Evolutionary conservation across 2,113 vertebrate species (phyloP).

Genomic region (Cheilinus undulatus): DNA sequence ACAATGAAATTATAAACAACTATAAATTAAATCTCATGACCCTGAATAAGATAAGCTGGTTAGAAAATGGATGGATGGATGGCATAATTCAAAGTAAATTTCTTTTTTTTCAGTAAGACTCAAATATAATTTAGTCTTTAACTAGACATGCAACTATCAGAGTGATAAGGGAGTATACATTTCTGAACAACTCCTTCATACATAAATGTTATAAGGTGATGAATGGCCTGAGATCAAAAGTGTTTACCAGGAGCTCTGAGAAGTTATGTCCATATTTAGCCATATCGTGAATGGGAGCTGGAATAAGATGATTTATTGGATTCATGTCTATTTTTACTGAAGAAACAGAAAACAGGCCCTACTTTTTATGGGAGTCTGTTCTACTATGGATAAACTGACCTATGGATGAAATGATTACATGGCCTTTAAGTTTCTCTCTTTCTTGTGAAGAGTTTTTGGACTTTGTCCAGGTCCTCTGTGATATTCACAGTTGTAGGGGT

Average conservation of each 20-base stretch:
- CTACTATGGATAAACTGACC: constrained; percentile 15
- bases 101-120: no score
- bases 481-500: constrained; percentile 40
- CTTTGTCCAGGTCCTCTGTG: constrained; percentile 6
- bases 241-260: constrained; percentile 23
- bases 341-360: constrained; percentile 49
- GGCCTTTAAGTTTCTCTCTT: background rate
- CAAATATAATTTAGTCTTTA: no score
- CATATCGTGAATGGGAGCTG: no score
- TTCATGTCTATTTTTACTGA: constrained; percentile 42
- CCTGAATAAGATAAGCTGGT: no score
- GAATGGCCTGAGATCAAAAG: constrained; percentile 21
- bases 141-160: no score
- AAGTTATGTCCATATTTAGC: constrained; percentile 15
- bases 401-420: constrained; percentile 12
- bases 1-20: no score
- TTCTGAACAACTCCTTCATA: background rate
- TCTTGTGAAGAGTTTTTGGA: constrained; percentile 35
- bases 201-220: no score
- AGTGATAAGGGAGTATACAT: no score
- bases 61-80: no score
- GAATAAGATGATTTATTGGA: constrained; percentile 33
- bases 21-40: no score
- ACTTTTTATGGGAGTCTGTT: constrained; percentile 33
- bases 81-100: no score